Base-by-base conservation (phyloP, 2,113 vertebrate genomes). In the Arothron firmamentum region DNA sequence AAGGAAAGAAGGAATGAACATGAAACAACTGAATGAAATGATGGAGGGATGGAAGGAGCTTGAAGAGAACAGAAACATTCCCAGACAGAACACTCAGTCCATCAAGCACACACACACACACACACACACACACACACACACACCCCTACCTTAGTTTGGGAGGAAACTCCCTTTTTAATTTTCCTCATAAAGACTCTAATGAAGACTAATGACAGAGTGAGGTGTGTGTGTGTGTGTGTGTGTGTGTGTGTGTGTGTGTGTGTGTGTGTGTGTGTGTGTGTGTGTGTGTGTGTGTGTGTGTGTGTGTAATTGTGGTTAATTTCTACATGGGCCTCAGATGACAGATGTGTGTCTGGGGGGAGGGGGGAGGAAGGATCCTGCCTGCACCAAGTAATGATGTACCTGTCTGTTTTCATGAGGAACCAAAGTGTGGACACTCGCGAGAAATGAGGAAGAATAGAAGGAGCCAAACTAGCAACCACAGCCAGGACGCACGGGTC, bases 61-160 rank as follows among this genome's bases (percentile, higher is more conserved):
- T 64, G 52, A 58, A 16, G 67, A 61, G 61, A 79, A 80, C 63
- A 77, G 70, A 83, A 66, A 83, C 81, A 81, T 80, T 77, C 77
- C 53, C 74, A 86, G 69, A 83, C 55, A 67, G 66, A 28, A 28
- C 25, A 28, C 25, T 28, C 25, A 28, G 25, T 28, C 25, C 6
- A 28, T 28, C 67, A 81, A 62, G 70, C 65, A 76, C 69, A 74
- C 75, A 68, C 68, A 68, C 64, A 68, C 72, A 75, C 63, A 67
- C 74, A 71, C 58, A 65, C 49, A 70, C 9, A 75, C 74, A 72
- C 70, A 83, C 76, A 67, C 70, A 69, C 70, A 47, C 45, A 47
- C 52, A 78, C 59, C 61, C 64, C 76, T 63, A 72, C 64, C 18
- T 19, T 5, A 49, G 43, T 45, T 45, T 45, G 13, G 16, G 12